Evolutionary conservation across 2,113 vertebrate genomes (phyloP).

Genomic region (Gavialis gangeticus): DNA sequence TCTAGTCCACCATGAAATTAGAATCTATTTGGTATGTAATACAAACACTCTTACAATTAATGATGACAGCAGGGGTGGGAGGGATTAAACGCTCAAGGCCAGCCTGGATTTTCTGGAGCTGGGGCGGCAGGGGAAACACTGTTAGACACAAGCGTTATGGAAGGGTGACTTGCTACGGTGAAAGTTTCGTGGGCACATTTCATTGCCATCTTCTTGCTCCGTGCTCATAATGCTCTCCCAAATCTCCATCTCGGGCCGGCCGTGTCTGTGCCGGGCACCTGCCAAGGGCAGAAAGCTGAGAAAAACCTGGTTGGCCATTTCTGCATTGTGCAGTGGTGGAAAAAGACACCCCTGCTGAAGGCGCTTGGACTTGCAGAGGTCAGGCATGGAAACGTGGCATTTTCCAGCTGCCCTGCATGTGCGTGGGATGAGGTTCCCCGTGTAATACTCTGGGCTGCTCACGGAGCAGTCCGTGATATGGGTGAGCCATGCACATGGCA

Average conservation of each 20-base stretch:
- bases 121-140: conserved; percentile 45
- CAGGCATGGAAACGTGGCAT: neutral
- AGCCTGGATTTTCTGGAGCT: conserved; percentile 28
- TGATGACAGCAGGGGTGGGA: conserved; percentile 37
- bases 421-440: neutral
- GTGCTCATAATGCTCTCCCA: neutral
- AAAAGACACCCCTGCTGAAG: neutral
- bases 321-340: neutral
- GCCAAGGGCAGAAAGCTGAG: neutral
- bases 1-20: conserved; percentile 75
- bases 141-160: conserved; percentile 44
- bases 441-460: too few relatives aligned
- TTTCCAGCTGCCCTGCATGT: fast-evolving
- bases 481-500: too few relatives aligned
- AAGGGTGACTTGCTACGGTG: neutral
- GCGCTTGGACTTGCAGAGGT: neutral
- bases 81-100: conserved; percentile 46
- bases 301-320: neutral
- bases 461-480: too few relatives aligned
- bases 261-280: neutral
- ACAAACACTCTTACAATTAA: conserved; percentile 72
- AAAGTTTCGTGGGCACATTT: conserved; percentile 30
- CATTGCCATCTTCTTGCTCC: conserved; percentile 10
- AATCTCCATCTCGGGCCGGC: fast-evolving
- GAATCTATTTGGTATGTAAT: conserved; percentile 68